Percentiles rank a stretch among this genome's conserved stretches.
Conservation (phyloP, 2,888 invertebrate genomes). For the Megaustenia siamemsis region DNA sequence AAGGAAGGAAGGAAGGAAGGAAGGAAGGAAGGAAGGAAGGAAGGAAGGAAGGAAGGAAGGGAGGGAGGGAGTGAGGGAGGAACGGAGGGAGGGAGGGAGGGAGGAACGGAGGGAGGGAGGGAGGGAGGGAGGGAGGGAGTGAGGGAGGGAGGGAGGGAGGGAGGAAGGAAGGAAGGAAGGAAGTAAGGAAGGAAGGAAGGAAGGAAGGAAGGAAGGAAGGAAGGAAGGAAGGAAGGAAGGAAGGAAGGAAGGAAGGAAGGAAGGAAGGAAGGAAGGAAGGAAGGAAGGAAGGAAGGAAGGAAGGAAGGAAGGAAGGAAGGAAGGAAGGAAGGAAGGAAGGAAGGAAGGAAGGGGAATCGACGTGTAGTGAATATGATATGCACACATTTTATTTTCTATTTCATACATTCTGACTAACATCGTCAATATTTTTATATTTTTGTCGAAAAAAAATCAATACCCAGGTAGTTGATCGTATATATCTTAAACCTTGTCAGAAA, state of each 20-base stretch:
- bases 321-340: conserved; percentile 7
- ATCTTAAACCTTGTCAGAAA: no score
- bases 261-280: background rate
- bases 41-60: conserved; percentile 72
- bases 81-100: no score
- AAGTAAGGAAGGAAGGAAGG: background rate
- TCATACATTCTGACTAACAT: no score
- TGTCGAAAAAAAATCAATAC: no score
- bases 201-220: background rate
- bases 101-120: no score
- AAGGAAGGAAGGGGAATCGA: conserved; percentile 4
- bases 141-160: no score
- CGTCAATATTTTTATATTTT: no score
- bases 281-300: conserved; percentile 12
- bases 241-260: background rate
- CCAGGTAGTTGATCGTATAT: no score
- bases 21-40: background rate
- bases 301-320: conserved; percentile 10
- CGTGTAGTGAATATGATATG: no score
- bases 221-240: background rate
- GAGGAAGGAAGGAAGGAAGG: conserved; percentile 63
- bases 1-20: background rate
- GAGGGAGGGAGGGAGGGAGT: no score
- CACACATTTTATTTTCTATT: no score
- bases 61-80: no score